Conservation (phyloP, 1,140 invertebrate genomes). For the Drosophila rufa region DNA sequence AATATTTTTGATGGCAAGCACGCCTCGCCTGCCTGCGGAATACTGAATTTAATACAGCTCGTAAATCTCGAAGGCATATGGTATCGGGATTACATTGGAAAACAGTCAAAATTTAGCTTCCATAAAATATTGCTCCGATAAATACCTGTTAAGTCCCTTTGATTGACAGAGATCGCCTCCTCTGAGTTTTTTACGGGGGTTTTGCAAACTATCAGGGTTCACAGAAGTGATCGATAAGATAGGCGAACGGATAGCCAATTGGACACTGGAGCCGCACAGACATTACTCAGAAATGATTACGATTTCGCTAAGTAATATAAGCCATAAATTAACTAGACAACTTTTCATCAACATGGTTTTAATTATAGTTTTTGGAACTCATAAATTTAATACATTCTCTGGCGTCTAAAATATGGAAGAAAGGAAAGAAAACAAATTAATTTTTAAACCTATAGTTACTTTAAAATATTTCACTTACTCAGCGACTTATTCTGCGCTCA, state of each 20-base stretch:
- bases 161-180: slow-evolving; percentile 17
- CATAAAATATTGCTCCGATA: background rate
- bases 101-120: background rate
- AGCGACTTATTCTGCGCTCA: background rate
- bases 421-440: too few species aligned
- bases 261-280: background rate
- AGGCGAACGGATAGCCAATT: slow-evolving; percentile 1
- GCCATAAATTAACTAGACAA: slow-evolving; percentile 10
- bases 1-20: slow-evolving; percentile 4
- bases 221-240: slow-evolving; percentile 31
- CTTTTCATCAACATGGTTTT: background rate
- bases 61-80: background rate
- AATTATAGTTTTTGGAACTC: background rate
- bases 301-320: slow-evolving; percentile 2
- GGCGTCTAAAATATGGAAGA: background rate
- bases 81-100: background rate
- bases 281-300: slow-evolving; percentile 9
- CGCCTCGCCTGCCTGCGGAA: background rate
- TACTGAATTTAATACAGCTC: slow-evolving; percentile 1
- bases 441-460: background rate
- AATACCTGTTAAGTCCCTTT: background rate
- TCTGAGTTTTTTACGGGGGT: slow-evolving; percentile 14
- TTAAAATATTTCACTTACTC: background rate
- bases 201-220: slow-evolving; percentile 31
- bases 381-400: background rate